phyloP scores from a whole-genome alignment of 2,113 vertebrate genomes.

The Plotosus lineatus region DNA sequence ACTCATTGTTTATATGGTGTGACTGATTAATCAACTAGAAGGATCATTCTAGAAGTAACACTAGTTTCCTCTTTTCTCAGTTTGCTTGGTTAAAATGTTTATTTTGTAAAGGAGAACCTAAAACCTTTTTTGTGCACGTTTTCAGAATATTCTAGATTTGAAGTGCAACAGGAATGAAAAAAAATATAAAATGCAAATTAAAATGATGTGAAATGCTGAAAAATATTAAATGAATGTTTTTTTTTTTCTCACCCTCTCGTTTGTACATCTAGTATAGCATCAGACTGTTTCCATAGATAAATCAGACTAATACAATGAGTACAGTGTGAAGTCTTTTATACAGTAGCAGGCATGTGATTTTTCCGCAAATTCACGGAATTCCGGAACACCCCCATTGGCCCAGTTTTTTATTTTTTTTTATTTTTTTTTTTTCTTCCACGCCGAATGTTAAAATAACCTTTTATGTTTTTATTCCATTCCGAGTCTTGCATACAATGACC shows the following conservation, averaged over 20 bases:
- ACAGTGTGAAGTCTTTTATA: background rate
- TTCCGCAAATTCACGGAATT: too few species aligned
- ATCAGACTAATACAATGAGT: background rate
- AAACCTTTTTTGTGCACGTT: constrained; percentile 80
- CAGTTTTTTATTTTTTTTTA: too few species aligned
- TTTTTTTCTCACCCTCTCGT: background rate
- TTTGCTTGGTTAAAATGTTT: constrained; percentile 73
- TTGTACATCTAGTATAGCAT: background rate
- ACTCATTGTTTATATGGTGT: constrained; percentile 51
- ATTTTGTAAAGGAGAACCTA: constrained; percentile 70
- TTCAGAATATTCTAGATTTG: constrained; percentile 79
- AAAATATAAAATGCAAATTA: constrained; percentile 74
- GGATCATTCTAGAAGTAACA: constrained; percentile 66
- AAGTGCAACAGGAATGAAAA: constrained; percentile 77
- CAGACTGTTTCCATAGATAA: too few species aligned
- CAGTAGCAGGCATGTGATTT: too few species aligned
- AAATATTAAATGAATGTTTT: constrained; percentile 56
- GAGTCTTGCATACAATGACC: too few species aligned
- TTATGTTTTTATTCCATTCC: too few species aligned
- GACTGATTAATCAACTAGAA: constrained; percentile 53
- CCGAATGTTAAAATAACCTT: too few species aligned
- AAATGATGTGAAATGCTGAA: constrained; percentile 79
- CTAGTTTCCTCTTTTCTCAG: constrained; percentile 78
- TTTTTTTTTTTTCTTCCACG: too few species aligned
- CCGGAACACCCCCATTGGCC: too few species aligned